Percentiles rank a stretch among this genome's conserved stretches.
These are phyloP conservation scores for Netelia virgata DNA, from an alignment of 2,888 invertebrate species.

Conservation along the genomic window DNA sequence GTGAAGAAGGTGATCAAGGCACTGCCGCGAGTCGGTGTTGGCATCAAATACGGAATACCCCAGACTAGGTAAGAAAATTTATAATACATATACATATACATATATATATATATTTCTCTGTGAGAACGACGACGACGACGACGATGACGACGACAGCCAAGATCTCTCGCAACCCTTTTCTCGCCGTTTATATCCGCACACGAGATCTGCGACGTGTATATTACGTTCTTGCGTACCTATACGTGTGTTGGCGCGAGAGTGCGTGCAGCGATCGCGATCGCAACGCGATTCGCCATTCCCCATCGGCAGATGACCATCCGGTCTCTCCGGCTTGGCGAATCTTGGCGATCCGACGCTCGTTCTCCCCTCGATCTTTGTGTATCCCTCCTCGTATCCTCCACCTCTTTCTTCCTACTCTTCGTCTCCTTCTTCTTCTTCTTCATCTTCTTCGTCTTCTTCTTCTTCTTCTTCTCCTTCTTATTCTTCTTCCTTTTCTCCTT, in stretches of 20 bases:
- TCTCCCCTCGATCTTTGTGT: slow-evolving; percentile 13
- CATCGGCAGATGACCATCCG: slow-evolving; percentile 41
- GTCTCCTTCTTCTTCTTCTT: slow-evolving; percentile 35
- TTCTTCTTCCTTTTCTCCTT: slow-evolving; percentile 31
- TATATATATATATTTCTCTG: slow-evolving; percentile 3
- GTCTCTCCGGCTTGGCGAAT: slow-evolving; percentile 56
- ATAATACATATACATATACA: slow-evolving; percentile 5
- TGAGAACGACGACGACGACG: slow-evolving; percentile 10
- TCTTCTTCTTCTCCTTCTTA: slow-evolving; percentile 33
- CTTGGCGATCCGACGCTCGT: slow-evolving; percentile 61
- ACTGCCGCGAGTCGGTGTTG: slow-evolving; percentile 98
- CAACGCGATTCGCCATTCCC: slow-evolving; percentile 54
- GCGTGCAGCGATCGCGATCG: slow-evolving; percentile 41
- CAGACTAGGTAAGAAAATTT: slow-evolving; percentile 92
- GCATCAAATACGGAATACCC: slow-evolving; percentile 99
- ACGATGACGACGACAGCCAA: slow-evolving; percentile 48
- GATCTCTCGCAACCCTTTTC: slow-evolving; percentile 56
- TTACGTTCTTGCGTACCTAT: slow-evolving; percentile 21
- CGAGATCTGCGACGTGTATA: slow-evolving; percentile 48
- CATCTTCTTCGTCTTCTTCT: slow-evolving; percentile 35
- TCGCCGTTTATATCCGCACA: slow-evolving; percentile 36
- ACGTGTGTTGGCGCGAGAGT: neutral
- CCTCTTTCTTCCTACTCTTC: slow-evolving; percentile 28
- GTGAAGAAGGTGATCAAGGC: slow-evolving; percentile 99
- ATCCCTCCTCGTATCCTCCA: slow-evolving; percentile 23